Evolutionary conservation across 2,797 vertebrate species (phyloP).

Genomic region (Gobionotothen gibberifrons): DNA sequence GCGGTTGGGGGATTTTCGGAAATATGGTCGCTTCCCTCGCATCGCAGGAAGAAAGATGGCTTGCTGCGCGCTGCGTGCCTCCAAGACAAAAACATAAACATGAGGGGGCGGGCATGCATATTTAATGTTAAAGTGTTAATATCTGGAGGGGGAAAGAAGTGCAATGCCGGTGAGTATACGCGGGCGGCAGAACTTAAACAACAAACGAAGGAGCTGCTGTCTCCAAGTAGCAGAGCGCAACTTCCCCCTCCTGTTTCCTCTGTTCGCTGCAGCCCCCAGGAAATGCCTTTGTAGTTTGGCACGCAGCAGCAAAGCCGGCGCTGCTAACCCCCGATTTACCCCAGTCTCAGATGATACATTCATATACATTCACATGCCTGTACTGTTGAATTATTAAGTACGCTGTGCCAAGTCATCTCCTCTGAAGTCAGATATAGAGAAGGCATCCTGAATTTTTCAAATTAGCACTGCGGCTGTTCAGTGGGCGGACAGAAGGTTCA

Average conservation of each 20-base stretch:
- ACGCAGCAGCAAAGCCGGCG: conserved; percentile 62
- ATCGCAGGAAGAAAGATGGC: conserved; percentile 23
- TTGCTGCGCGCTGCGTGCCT: conserved; percentile 56
- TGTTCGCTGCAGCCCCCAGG: conserved; percentile 69
- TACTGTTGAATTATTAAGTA: conserved; percentile 80
- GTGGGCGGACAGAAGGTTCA: conserved; percentile 26
- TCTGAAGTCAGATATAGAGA: conserved; percentile 73
- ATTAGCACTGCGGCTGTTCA: conserved; percentile 61
- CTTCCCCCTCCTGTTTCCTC: conserved; percentile 63
- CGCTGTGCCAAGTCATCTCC: conserved; percentile 68
- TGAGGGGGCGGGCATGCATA: conserved; percentile 73
- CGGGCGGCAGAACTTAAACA: conserved; percentile 64
- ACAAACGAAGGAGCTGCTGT: conserved; percentile 70
- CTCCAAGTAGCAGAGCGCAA: conserved; percentile 72
- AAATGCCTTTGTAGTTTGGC: conserved; percentile 79
- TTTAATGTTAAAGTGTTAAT: conserved; percentile 76
- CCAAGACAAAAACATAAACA: conserved; percentile 72
- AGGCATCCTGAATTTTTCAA: conserved; percentile 69
- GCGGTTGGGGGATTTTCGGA: conserved; percentile 19
- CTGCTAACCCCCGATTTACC: conserved; percentile 78
- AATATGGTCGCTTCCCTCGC: conserved; percentile 38
- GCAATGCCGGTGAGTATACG: conserved; percentile 52
- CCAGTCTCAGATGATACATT: conserved; percentile 73
- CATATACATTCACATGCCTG: conserved; percentile 74
- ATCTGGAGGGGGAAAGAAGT: conserved; percentile 67